Conservation (phyloP, 2,113 vertebrate genomes). For the cat (Felis catus) region F.catus_Fca126_mat1.0 CM031412.1:211644001-211644500, state of each 20-base stretch:
- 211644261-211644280: neutral
- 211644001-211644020: neutral
- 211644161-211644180: neutral
- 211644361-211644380: neutral
- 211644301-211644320: neutral
- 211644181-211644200: neutral
- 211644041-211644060: neutral
- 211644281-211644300: neutral
- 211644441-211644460: neutral
- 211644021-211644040: neutral
- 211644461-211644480: neutral
- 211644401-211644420: neutral
- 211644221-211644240: neutral
- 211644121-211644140: neutral
- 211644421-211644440: neutral
- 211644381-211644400: neutral
- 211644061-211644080: neutral
- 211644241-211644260: neutral
- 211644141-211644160: neutral
- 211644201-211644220: neutral
- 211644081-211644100: neutral
- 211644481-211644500: conserved; percentile 17
- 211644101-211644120: neutral
- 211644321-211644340: neutral
- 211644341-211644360: neutral